A percentile compares a stretch with the other conserved stretches of the same genome.
These are phyloP conservation scores for Erythrolamprus reginae DNA, from an alignment of 2,113 vertebrate species.

Conservation along the genomic window DNA sequence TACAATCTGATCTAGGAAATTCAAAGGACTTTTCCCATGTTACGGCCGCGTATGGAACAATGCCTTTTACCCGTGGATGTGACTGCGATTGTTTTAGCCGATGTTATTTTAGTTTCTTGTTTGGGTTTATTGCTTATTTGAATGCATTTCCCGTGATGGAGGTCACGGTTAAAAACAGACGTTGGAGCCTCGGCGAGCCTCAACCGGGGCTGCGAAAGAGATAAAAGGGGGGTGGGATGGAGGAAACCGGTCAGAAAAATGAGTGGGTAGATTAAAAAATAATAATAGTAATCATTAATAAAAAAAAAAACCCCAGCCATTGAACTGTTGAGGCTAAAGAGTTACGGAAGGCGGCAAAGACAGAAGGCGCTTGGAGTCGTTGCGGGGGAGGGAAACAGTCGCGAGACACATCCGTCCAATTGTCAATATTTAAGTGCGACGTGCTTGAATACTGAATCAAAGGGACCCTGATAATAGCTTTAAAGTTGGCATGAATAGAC, in stretches of 20 bases:
- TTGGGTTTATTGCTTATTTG: conserved; percentile 75
- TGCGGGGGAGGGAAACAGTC: accelerated
- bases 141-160: conserved; percentile 67
- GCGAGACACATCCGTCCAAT: accelerated
- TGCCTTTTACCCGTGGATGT: conserved; percentile 58
- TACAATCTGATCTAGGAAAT: conserved; percentile 65
- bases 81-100: conserved; percentile 72
- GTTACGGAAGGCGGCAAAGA: conserved; percentile 1
- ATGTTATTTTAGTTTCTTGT: conserved; percentile 74
- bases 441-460: neutral
- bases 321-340: neutral
- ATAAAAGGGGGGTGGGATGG: neutral
- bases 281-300: no score
- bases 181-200: conserved; percentile 26
- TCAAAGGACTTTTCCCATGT: conserved; percentile 66
- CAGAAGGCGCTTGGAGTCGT: neutral
- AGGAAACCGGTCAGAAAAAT: conserved; percentile 1
- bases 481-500: neutral
- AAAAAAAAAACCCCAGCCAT: neutral
- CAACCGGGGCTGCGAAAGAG: conserved; percentile 33
- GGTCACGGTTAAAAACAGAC: conserved; percentile 55
- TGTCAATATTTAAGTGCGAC: neutral
- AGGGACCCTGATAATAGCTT: neutral
- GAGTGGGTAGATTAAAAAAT: conserved; percentile 15
- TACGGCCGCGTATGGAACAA: conserved; percentile 64